A percentile compares a stretch with the other conserved stretches of the same genome.
These are phyloP conservation scores for Astreopora myriophthalma DNA, from an alignment of 64 coral and sea anemone species.

Conservation along the genomic window DNA sequence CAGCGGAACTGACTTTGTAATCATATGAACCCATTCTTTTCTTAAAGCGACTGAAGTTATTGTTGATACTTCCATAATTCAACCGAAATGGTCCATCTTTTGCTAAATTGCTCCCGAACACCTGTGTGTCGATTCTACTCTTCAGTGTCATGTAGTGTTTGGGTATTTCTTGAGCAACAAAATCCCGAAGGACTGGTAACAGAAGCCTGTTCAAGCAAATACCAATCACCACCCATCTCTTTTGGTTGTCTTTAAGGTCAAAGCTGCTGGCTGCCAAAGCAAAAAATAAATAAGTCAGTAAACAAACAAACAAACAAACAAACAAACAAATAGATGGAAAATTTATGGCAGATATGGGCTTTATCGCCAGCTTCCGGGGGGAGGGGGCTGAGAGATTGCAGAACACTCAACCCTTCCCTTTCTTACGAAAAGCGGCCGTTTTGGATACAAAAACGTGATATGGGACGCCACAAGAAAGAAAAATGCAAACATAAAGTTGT, in stretches of 20 bases:
- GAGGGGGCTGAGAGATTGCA: no score
- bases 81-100: constrained; percentile 33
- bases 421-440: no score
- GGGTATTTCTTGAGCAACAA: constrained; percentile 3
- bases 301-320: no score
- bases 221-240: constrained; percentile 71
- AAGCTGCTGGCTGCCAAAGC: not conserved
- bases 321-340: no score
- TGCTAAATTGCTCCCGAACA: not conserved
- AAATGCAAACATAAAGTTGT: no score
- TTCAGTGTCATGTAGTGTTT: constrained; percentile 25
- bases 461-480: no score
- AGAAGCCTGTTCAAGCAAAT: constrained; percentile 59
- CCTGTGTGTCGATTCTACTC: not conserved
- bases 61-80: constrained; percentile 80
- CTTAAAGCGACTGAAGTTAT: constrained; percentile 35
- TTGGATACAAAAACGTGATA: no score
- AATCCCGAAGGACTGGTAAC: constrained; percentile 13
- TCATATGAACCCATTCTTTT: constrained; percentile 36
- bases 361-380: no score
- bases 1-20: constrained; percentile 16
- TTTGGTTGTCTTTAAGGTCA: constrained; percentile 31
- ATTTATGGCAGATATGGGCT: no score
- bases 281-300: not conserved
- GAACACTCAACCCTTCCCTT: no score